Evolutionary conservation across 1,140 invertebrate species (phyloP), one percentile per base, ranked within the genome.

Genomic region (Orussus abietinus): DNA sequence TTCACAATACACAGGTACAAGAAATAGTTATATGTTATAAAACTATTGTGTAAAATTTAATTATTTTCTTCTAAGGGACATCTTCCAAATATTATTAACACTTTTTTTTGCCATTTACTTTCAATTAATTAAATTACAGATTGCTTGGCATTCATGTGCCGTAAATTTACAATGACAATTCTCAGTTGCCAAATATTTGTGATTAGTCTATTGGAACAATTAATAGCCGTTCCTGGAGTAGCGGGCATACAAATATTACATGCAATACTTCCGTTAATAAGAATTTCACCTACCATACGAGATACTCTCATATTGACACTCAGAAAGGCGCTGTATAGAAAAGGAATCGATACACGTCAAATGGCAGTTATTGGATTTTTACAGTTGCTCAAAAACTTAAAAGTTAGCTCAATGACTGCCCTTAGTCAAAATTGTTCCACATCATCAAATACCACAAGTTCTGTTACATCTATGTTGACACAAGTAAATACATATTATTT

Each of bases 361-460:
- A 74, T 80, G 57, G 77, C 78, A 3, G 74, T 80, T 0, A 62
- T 57, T 22, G 78, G 80, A 3, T 79, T 78, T 49, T 49, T 80
- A 3, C 72, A 76, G 32, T 45, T 81, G 9, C 52, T 80, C 25
- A 77, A 70, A 39, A 72, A 72, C 45, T 49, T 78, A 1, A 76
- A 77, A 59, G 57, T 77, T 33, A 58, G 58, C 15, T 65, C 72
- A 10, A 49, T 75, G 15, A 57, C 46, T 10, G 54, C 51, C 4
- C 55, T 79, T 2, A 79, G 76, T 52, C 74, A 79, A 43, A 57
- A 38, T 21, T 51, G 51, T 5, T 49, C 47, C 4, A 57, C 47
- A 6, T 51, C 50, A 39, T 46, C 58, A 1, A 53, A 55, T 9
- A 65, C 62, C 37, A 69, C 67, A 0, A 44, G 62, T 36, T 62